These are phyloP conservation scores for Larimichthys crocea DNA, from an alignment of 2,113 vertebrate genomes.

Conservation along the genomic window DNA sequence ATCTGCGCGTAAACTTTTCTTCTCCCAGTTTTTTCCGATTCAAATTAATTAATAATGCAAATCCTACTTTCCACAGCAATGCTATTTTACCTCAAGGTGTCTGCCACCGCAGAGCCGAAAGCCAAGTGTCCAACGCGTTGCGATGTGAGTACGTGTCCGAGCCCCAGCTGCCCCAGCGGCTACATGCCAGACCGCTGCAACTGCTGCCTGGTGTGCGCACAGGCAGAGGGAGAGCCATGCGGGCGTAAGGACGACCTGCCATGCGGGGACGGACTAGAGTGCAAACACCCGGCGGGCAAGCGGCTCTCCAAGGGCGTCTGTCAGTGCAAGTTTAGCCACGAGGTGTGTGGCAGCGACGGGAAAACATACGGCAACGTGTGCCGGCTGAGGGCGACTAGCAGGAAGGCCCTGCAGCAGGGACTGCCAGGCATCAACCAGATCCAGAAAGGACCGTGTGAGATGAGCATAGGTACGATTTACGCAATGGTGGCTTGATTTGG, in stretches of 20 bases:
- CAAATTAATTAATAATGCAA: conserved; percentile 58
- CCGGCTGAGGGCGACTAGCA: conserved; percentile 89
- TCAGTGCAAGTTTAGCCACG: conserved; percentile 84
- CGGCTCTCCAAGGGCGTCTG: conserved; percentile 87
- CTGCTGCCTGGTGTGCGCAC: conserved; percentile 95
- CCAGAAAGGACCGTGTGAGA: conserved; percentile 89
- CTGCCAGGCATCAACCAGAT: conserved; percentile 82
- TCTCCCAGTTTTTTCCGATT: not conserved
- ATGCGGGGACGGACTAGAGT: conserved; percentile 92
- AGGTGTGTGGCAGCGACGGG: conserved; percentile 93
- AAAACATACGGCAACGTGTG: conserved; percentile 90
- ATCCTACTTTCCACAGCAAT: conserved; percentile 46
- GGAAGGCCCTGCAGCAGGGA: conserved; percentile 88
- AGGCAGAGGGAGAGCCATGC: conserved; percentile 88
- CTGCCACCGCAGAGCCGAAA: conserved; percentile 63
- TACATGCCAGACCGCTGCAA: conserved; percentile 93
- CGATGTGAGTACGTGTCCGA: conserved; percentile 92
- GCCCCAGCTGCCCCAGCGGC: conserved; percentile 91
- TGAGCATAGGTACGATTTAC: conserved; percentile 85
- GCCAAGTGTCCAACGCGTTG: conserved; percentile 88
- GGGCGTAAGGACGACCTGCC: conserved; percentile 88
- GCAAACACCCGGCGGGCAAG: conserved; percentile 83
- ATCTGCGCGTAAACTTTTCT: conserved; percentile 21
- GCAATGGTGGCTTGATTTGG: not conserved
- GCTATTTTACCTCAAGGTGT: conserved; percentile 41